Evolutionary conservation across 2,797 vertebrate species (phyloP), one percentile per base, ranked within the genome.

Genomic region (Fistularia commersonii): DNA sequence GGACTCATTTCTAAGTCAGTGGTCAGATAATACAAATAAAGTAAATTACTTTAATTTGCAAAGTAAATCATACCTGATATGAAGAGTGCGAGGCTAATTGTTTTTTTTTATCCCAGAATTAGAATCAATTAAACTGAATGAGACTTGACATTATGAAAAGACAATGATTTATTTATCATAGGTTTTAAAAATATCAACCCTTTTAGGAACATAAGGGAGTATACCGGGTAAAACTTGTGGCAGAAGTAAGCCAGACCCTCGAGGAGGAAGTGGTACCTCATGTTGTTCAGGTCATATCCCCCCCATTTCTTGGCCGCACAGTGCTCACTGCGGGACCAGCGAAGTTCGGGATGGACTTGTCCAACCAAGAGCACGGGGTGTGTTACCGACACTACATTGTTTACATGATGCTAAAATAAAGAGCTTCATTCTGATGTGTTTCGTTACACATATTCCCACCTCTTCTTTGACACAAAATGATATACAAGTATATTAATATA

Each of bases 261-360:
- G 88, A 90, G 55, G 86, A 88, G 31, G 84, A 79, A 61, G 88
- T 91, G 53, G 51, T 87, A n/a, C 88, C 90, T 31, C 85, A 87
- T 31, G 77, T 82, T 0, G 89, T 93, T 23, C 92, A 93, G 74
- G 79, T 93, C 65, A 91, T 93, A 68, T 93, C 92, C 0, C 91
- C 92, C 1, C 91, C 92, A 0, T 92, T 86, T 61, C 80, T 92
- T 74, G 91, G 92, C 9, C 68, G 87, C 60, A 88, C 81, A 0
- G 90, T 90, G 15, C 83, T 92, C 45, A 90, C 85, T 1, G 92
- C 90, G 0, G 92, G 90, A 51, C 91, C 92, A 2, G 91, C 91
- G 48, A 92, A 91, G 74, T 93, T 93, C 69, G 92, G 92, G 47
- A 81, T 89, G 87, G 92, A 93, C 69, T 90, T 93, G 15, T 85